Evolutionary conservation across 2,888 invertebrate genomes (phyloP).

Genomic region (Platycheirus albimanus): DNA sequence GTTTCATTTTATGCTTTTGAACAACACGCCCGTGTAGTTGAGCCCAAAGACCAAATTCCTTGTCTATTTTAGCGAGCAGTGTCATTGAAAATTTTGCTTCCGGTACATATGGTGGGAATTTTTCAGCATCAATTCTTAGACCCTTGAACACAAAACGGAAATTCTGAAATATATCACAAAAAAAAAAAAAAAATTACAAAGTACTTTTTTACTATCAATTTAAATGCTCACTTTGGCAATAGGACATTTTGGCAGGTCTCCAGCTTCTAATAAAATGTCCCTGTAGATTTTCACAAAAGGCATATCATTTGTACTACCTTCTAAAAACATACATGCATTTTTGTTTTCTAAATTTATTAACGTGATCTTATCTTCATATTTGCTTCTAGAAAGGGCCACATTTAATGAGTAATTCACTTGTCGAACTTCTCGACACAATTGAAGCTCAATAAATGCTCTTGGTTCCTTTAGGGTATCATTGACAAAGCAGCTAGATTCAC

Average conservation of each 20-base stretch:
- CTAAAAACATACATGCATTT: background rate
- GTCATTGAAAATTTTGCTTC: background rate
- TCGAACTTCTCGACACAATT: background rate
- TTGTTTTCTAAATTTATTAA: background rate
- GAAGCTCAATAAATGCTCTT: background rate
- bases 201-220: too few species aligned
- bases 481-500: background rate
- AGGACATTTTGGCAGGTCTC: slow-evolving; percentile 7
- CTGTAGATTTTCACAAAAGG: background rate
- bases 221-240: background rate
- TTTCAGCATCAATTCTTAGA: slow-evolving; percentile 1
- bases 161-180: background rate
- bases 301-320: background rate
- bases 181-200: background rate
- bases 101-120: slow-evolving; percentile 10
- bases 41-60: too few species aligned
- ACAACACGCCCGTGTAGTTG: too few species aligned
- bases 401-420: background rate
- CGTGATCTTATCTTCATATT: background rate
- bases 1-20: too few species aligned
- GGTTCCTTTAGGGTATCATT: background rate
- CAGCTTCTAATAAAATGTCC: background rate
- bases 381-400: background rate
- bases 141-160: background rate
- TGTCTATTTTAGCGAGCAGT: too few species aligned